phyloP scores from a whole-genome alignment of 2,113 vertebrate species.

The Illadopsis cleaveri region DNA sequence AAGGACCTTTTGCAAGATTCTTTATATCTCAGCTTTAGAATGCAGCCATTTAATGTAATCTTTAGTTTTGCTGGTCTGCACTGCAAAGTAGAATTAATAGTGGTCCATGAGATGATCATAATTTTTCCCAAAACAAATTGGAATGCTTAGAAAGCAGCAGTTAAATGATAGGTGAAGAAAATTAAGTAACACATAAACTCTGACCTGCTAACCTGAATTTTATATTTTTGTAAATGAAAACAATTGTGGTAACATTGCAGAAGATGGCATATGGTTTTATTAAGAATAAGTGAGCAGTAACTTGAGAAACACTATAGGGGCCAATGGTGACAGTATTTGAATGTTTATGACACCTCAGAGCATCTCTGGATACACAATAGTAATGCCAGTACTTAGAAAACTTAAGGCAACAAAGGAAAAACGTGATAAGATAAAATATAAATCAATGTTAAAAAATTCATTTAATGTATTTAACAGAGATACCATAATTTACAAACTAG shows the following conservation, averaged over 20 bases:
- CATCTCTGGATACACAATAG: neutral
- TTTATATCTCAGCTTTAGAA: neutral
- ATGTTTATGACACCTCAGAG: neutral
- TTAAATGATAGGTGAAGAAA: neutral
- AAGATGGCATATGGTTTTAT: neutral
- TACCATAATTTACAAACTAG: neutral
- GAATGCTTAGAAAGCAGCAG: neutral
- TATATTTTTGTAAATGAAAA: neutral
- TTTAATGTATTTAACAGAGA: neutral
- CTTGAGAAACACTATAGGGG: neutral
- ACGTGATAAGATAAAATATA: neutral
- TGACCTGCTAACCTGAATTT: neutral
- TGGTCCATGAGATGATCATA: neutral
- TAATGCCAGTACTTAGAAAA: neutral
- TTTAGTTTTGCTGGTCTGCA: neutral
- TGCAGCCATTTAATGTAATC: neutral
- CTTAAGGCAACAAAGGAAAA: neutral
- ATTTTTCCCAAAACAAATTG: neutral
- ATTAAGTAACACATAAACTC: neutral
- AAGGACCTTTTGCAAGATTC: neutral
- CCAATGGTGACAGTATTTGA: neutral
- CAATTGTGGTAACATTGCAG: neutral
- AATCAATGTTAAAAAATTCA: neutral
- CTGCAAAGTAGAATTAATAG: neutral
- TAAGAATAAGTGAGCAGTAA: neutral